These are phyloP conservation scores for Caenorhabditis inopinata DNA, from an alignment of 1,140 invertebrate genomes.

Conservation along the genomic window DNA sequence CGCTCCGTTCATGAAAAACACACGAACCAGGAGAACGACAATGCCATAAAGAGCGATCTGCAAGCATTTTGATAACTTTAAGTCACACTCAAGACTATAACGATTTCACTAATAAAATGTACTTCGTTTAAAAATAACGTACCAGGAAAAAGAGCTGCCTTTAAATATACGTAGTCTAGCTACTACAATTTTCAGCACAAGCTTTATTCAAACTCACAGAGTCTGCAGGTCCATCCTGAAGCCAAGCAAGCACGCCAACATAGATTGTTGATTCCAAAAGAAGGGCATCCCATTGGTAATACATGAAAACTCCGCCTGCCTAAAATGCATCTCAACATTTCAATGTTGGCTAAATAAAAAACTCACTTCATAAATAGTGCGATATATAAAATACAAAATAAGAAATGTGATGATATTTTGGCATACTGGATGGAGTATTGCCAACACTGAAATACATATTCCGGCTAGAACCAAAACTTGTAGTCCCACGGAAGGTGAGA, in stretches of 20 bases:
- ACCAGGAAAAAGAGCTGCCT: too few species aligned
- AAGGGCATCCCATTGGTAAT: conserved; percentile 73
- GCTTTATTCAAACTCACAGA: background rate
- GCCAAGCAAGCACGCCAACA: conserved; percentile 75
- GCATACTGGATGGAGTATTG: background rate
- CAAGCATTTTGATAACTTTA: too few species aligned
- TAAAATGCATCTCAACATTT: background rate
- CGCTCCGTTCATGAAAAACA: conserved; percentile 77
- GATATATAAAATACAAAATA: background rate
- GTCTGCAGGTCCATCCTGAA: conserved; percentile 66
- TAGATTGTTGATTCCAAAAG: conserved; percentile 78
- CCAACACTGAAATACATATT: background rate
- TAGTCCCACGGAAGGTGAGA: background rate
- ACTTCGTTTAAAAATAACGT: too few species aligned
- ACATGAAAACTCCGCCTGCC: conserved; percentile 12
- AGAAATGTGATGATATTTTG: background rate
- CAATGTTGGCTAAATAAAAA: too few species aligned
- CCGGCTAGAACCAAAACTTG: background rate
- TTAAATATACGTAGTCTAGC: too few species aligned
- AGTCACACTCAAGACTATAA: too few species aligned
- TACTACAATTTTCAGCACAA: background rate
- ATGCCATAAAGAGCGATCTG: conserved; percentile 74
- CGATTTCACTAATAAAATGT: too few species aligned
- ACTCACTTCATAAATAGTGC: conserved; percentile 11
- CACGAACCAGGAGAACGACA: conserved; percentile 78